These are phyloP conservation scores for Silurus meridionalis DNA, from an alignment of 2,113 vertebrate species.

Conservation along the genomic window DNA sequence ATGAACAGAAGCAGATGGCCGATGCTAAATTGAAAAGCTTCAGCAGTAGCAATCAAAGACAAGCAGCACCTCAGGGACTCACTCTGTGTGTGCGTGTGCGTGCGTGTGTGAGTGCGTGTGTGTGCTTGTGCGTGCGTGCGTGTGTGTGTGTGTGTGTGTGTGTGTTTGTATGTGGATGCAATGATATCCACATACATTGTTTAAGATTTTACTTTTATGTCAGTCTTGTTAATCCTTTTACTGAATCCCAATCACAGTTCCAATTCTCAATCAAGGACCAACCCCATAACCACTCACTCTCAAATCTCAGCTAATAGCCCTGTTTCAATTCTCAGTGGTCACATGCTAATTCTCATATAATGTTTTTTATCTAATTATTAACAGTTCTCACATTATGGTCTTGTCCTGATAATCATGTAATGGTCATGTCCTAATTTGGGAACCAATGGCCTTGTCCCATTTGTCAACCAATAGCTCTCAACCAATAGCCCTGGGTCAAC, in stretches of 20 bases:
- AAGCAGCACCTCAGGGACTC: conserved; percentile 46
- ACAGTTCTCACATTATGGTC: background rate
- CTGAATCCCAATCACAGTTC: background rate
- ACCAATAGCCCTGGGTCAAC: no score
- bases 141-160: no score
- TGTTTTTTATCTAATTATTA: background rate
- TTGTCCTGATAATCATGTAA: background rate
- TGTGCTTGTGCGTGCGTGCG: conserved; percentile 53
- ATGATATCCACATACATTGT: no score
- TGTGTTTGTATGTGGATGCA: background rate
- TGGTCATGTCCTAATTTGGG: background rate
- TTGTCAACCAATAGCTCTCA: background rate
- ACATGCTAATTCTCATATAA: background rate
- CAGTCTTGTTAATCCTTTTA: background rate
- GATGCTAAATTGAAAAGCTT: conserved; percentile 51
- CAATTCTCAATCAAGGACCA: background rate
- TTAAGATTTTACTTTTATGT: background rate
- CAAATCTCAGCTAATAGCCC: background rate
- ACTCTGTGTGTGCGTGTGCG: conserved; percentile 22
- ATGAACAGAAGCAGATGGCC: conserved; percentile 58
- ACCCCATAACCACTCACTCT: no score
- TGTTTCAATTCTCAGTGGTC: background rate
- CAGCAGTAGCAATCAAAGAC: conserved; percentile 49
- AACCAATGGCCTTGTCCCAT: background rate
- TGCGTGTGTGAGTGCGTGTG: conserved; percentile 20